Evolutionary conservation across 2,888 invertebrate species (phyloP).

Genomic region (Rhagium mordax): DNA sequence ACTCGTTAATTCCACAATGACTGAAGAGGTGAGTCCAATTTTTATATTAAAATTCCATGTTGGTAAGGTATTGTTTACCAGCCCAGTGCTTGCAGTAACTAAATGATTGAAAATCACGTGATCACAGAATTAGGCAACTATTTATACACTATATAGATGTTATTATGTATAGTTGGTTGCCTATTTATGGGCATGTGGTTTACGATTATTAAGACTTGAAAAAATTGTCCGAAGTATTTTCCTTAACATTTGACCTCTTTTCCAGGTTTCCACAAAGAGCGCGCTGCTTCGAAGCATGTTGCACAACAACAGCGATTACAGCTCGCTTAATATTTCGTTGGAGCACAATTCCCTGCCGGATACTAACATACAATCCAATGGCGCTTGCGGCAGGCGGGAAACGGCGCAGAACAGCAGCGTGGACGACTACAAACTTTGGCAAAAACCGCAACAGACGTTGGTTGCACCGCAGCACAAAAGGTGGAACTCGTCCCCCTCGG

Average conservation of each 20-base stretch:
- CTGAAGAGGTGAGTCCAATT: conserved; percentile 49
- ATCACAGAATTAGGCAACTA: no score
- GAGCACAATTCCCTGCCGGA: conserved; percentile 34
- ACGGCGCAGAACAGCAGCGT: conserved; percentile 22
- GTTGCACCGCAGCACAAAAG: conserved; percentile 59
- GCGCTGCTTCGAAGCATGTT: conserved; percentile 63
- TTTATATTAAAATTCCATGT: no score
- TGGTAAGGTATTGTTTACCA: no score
- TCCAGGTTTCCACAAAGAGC: conserved; percentile 59
- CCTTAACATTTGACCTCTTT: no score
- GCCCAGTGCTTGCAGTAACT: no score
- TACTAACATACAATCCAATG: conserved; percentile 27
- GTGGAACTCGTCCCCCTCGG: conserved; percentile 65
- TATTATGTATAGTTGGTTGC: no score
- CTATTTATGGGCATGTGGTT: no score
- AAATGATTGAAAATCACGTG: no score
- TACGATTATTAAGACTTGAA: no score
- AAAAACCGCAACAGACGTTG: conserved; percentile 54
- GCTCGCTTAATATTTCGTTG: conserved; percentile 40
- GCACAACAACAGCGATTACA: conserved; percentile 55
- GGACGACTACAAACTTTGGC: conserved; percentile 64
- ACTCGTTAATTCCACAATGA: conserved; percentile 60
- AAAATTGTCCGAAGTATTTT: no score
- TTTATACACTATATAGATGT: no score
- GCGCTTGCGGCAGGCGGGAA: conserved; percentile 6